Base-by-base conservation (phyloP, 2,888 invertebrate species). In the Caenorhabditis wallacei region DNA sequence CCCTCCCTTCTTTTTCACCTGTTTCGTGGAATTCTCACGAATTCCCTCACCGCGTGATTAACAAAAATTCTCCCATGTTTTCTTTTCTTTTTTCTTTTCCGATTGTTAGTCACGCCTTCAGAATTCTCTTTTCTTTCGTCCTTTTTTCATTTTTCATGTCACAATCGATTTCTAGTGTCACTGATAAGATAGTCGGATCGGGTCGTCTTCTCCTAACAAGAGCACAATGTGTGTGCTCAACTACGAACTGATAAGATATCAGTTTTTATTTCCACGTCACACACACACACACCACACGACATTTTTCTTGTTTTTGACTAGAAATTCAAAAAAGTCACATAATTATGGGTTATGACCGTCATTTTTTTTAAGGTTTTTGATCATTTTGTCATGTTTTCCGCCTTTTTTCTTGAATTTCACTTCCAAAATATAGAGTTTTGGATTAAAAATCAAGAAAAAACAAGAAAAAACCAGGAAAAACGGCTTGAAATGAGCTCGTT, bases 161-260 rank as follows among this genome's bases (percentile, higher is more conserved):
- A 24, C 61, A 63, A 63, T 43, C 43, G 37, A 63, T 48, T 30
- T 16, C 22, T 22, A 11, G 10, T 0, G 3, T 56, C 13, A 13
- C 30, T 20, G 59, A 59, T 59, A 59, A 59, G 59, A 59, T 59
- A 53, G 35, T 35, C 10, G 5, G 54, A 69, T 69, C 69, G 37
- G 69, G 40, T 56, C 69, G 69, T 69, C 56, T 26, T 57, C 69
- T 69, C 46, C 10, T 13, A n/a, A 18, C n/a, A 16, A 35, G 56
- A 57, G 56, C 56, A 57, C 56, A 30, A 57, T 13, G 3, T 22
- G 13, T 24, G 30, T n/a, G 20, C 40, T 40, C 3, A 59, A 59
- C 59, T 59, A 59, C 40, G 13, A 59, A 59, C 22, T 59, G 59
- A 59, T 59, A 59, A 59, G 59, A 59, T 59, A 59, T 5, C 35